Percentiles rank a stretch among this genome's conserved stretches.
phyloP scores from a whole-genome alignment of 2,888 invertebrate species.

The Leptogaster cylindrica region DNA sequence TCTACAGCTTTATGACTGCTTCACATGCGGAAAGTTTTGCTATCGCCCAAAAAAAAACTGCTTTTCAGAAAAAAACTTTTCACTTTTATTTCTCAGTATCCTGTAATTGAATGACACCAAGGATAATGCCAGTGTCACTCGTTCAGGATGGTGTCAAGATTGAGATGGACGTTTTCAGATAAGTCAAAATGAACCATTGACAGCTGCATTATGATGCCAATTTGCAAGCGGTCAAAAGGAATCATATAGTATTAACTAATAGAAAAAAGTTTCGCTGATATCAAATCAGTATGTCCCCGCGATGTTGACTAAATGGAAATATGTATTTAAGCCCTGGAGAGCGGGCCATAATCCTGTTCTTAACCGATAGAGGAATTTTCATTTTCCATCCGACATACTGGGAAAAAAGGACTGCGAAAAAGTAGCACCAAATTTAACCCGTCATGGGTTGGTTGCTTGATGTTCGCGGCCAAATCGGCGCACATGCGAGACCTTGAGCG shows the following conservation, averaged over 20 bases:
- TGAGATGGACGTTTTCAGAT: neutral
- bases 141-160: neutral
- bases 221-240: neutral
- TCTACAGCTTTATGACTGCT: conserved; percentile 14
- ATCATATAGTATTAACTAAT: too few relatives aligned
- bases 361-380: neutral
- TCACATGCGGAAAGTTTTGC: conserved; percentile 17
- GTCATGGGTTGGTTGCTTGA: neutral
- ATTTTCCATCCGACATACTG: conserved; percentile 22
- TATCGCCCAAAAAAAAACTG: neutral
- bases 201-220: neutral
- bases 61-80: conserved; percentile 9
- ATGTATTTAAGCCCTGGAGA: too few relatives aligned
- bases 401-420: neutral
- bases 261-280: too few relatives aligned
- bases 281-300: too few relatives aligned
- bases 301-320: too few relatives aligned
- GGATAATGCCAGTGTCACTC: neutral
- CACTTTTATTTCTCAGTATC: neutral
- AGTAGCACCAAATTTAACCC: neutral
- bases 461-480: conserved; percentile 12
- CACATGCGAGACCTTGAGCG: conserved; percentile 20
- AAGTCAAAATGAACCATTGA: neutral
- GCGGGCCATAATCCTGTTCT: too few relatives aligned
- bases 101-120: neutral